These are phyloP conservation scores for Hylaeus anthracinus DNA, from an alignment of 1,140 invertebrate species.

Conservation along the genomic window DNA sequence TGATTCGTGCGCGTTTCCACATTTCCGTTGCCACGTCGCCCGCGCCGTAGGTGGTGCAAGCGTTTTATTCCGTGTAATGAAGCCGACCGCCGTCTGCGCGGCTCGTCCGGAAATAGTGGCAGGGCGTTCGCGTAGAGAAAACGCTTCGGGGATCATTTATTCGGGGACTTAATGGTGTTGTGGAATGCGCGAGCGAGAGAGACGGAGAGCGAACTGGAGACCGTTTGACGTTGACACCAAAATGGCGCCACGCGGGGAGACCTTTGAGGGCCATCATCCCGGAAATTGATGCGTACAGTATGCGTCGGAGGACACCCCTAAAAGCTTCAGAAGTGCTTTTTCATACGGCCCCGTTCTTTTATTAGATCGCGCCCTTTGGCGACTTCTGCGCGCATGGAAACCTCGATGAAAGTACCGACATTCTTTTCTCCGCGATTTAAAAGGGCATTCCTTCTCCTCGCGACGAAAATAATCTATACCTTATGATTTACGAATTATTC, in stretches of 20 bases:
- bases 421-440: neutral
- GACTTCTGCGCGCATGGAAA: too few relatives aligned
- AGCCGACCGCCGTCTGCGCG: constrained; percentile 16
- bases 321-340: constrained; percentile 40
- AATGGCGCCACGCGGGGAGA: constrained; percentile 42
- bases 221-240: constrained; percentile 61
- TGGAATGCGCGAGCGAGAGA: constrained; percentile 34
- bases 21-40: constrained; percentile 44
- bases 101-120: constrained; percentile 59
- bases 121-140: constrained; percentile 32
- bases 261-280: constrained; percentile 45
- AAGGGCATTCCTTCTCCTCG: neutral
- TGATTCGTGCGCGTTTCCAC: constrained; percentile 32
- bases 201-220: neutral
- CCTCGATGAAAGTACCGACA: neutral
- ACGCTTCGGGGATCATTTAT: constrained; percentile 66
- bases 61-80: constrained; percentile 60
- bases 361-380: constrained; percentile 28
- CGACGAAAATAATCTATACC: too few relatives aligned
- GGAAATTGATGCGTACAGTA: constrained; percentile 54
- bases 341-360: constrained; percentile 25
- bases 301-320: constrained; percentile 28
- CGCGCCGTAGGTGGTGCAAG: constrained; percentile 43
- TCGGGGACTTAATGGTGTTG: constrained; percentile 62
- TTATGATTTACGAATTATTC: too few relatives aligned